Base-by-base conservation (phyloP, 1,140 invertebrate genomes). In the Latrodectus geometricus region DNA sequence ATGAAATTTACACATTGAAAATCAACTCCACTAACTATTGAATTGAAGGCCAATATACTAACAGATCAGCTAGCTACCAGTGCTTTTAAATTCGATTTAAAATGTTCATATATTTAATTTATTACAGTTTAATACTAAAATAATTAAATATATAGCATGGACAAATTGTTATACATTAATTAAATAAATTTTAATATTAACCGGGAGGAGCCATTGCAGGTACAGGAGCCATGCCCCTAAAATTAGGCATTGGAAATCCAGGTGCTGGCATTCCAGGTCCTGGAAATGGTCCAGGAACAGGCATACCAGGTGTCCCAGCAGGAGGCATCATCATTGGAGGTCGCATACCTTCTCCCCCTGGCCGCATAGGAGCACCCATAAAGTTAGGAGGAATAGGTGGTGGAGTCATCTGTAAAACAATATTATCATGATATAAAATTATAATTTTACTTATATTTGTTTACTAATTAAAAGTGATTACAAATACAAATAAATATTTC, bases 251-350 rank as follows among this genome's bases (percentile, higher is more conserved):
- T 21, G 86, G 86, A 56, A 87, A 87, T 56, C 78, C 86, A 17
- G 76, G 65, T 17, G 56, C 23, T 0, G 77, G 76, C 14, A 74
- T 66, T 23, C 76, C 76, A 15, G 79, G 78, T 17, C 20, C 86
- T 61, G 76, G 77, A n/a, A 70, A 82, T 21, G 72, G 79, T 0
- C 52, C 61, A 20, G 86, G 86, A 9, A 87, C 77, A 49, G 78
- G 72, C 74, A 87, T 87, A 0, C 78, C 86, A 17, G 86, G 86
- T 48, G 73, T 52, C 20, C 78, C 78, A 49, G 65, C 72, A 35
- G 86, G 78, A 12, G 86, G 78, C 73, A 87, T 69, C 86, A 87
- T 87, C 85, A 87, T 87, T 20, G 78, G 86, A 14, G 86, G 86
- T 23, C 73, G 72, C 70, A 81, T 82, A 4, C 76, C 73, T 15